Evolutionary conservation across 1,140 invertebrate genomes (phyloP).

Genomic region (Amyelois transitella): DNA sequence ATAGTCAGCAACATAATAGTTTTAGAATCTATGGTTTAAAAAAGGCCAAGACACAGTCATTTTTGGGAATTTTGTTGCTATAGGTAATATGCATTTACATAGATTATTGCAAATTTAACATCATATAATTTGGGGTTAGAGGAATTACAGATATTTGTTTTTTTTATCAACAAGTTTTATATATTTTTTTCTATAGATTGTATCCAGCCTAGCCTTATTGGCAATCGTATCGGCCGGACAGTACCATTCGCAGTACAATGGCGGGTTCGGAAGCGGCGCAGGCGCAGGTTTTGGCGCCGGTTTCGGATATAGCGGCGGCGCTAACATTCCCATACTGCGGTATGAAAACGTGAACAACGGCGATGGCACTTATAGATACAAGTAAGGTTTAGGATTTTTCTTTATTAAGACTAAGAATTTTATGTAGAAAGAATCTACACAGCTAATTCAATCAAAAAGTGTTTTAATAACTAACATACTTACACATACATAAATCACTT

Average conservation of each 20-base stretch:
- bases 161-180: background rate
- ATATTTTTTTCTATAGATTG: constrained; percentile 7
- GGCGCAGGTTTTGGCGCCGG: constrained; percentile 8
- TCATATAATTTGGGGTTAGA: background rate
- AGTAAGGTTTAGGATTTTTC: constrained; percentile 17
- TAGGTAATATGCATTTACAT: too few relatives aligned
- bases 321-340: constrained; percentile 59
- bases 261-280: background rate
- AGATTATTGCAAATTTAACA: too few relatives aligned
- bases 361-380: constrained; percentile 69
- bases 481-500: too few relatives aligned
- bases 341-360: constrained; percentile 70
- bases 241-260: background rate
- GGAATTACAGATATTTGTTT: too few relatives aligned
- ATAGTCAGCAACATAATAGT: too few relatives aligned
- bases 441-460: too few relatives aligned
- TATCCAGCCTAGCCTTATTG: constrained; percentile 12
- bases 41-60: too few relatives aligned
- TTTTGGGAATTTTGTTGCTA: too few relatives aligned
- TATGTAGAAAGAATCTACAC: too few relatives aligned
- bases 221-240: constrained; percentile 17
- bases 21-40: too few relatives aligned
- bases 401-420: too few relatives aligned
- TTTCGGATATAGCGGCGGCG: constrained; percentile 22
- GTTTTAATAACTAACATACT: too few relatives aligned